A percentile compares a stretch with the other conserved stretches of the same genome.
These are phyloP conservation scores for Athalia rosae DNA, from an alignment of 2,888 invertebrate species.

Conservation along the genomic window DNA sequence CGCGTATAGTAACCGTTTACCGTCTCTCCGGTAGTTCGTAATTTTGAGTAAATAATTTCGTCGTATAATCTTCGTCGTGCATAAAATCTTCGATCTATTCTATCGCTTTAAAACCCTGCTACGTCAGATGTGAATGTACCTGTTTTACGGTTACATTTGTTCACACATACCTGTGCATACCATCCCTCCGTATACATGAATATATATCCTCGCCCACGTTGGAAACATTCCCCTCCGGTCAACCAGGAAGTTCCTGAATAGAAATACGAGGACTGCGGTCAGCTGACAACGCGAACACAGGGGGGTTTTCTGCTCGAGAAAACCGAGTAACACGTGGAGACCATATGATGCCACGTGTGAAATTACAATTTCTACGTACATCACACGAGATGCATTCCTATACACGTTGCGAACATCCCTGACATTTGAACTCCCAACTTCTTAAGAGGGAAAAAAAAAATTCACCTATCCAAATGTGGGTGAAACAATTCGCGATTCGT, in stretches of 20 bases:
- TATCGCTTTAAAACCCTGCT: too few species aligned
- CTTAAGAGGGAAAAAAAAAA: neutral
- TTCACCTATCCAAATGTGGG: too few species aligned
- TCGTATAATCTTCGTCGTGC: too few species aligned
- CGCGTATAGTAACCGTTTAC: too few species aligned
- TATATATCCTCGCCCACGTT: neutral
- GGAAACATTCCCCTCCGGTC: neutral
- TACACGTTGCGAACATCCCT: neutral
- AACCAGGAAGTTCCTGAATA: slow-evolving; percentile 8
- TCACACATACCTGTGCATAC: too few species aligned
- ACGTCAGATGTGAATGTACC: too few species aligned
- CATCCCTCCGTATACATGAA: too few species aligned
- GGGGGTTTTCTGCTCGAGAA: slow-evolving; percentile 3
- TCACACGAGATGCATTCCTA: neutral
- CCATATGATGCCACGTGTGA: slow-evolving; percentile 66
- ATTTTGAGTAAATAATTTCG: too few species aligned
- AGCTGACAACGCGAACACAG: slow-evolving; percentile 37
- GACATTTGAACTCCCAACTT: neutral
- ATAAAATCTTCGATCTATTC: too few species aligned
- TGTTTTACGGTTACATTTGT: too few species aligned
- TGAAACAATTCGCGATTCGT: too few species aligned
- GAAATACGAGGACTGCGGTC: slow-evolving; percentile 33
- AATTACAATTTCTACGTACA: slow-evolving; percentile 65
- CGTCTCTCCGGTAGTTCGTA: too few species aligned
- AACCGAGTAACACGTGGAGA: slow-evolving; percentile 39